phyloP scores from a whole-genome alignment of 1,140 invertebrate species.

The Drosophila cardini region DNA sequence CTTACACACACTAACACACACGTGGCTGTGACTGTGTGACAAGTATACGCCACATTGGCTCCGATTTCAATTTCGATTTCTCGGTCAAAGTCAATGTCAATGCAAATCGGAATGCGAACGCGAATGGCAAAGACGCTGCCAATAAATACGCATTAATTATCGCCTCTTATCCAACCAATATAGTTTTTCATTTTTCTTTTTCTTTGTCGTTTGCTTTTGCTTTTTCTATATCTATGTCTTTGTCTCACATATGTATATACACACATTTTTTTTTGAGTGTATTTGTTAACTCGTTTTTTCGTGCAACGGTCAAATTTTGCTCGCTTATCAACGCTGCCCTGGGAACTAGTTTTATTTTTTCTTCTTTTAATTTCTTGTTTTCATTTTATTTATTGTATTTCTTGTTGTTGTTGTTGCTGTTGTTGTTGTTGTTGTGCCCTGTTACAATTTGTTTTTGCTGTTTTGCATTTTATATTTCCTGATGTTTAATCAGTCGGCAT shows the following conservation, averaged over 20 bases:
- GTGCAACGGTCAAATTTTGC: constrained; percentile 58
- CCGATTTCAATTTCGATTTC: constrained; percentile 67
- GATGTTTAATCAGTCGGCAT: constrained; percentile 70
- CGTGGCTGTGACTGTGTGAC: not conserved
- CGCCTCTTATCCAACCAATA: constrained; percentile 37
- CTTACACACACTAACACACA: constrained; percentile 8
- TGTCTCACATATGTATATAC: too few species aligned
- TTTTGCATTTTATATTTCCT: constrained; percentile 82
- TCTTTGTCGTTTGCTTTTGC: not conserved
- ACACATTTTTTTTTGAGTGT: not conserved
- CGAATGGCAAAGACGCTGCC: constrained; percentile 44
- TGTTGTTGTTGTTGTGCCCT: constrained; percentile 53
- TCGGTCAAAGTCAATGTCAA: constrained; percentile 84
- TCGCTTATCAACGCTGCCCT: constrained; percentile 56
- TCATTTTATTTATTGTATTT: not conserved
- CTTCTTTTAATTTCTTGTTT: not conserved
- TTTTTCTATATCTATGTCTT: too few species aligned
- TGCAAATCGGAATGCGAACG: constrained; percentile 65
- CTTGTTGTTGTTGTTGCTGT: constrained; percentile 6
- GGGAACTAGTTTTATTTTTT: constrained; percentile 60
- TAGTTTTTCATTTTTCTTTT: constrained; percentile 22
- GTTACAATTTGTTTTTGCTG: constrained; percentile 79
- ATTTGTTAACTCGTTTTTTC: constrained; percentile 22
- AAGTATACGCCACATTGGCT: constrained; percentile 72
- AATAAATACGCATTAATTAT: constrained; percentile 62